phyloP scores from a whole-genome alignment of 2,113 vertebrate genomes.

The Lamprologus sp. region DNA sequence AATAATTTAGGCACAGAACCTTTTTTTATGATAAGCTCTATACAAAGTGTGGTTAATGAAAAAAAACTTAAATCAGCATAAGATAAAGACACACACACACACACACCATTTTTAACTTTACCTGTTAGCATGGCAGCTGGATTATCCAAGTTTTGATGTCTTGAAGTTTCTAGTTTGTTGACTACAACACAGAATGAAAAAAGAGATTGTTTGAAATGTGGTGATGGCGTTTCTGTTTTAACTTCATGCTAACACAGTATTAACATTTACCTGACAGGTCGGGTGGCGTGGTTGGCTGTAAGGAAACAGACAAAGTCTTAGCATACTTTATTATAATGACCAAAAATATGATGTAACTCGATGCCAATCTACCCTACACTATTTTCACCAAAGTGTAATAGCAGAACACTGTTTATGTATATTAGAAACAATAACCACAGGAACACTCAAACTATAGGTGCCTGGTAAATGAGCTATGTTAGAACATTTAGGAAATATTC shows the following conservation, averaged over 20 bases:
- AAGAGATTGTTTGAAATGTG: not conserved
- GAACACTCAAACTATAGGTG: not conserved
- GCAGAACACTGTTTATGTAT: not conserved
- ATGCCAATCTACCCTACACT: not conserved
- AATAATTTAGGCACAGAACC: not conserved
- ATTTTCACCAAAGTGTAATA: not conserved
- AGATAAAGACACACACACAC: not conserved
- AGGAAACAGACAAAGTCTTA: not conserved
- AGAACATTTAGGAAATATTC: not conserved
- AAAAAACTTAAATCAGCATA: not conserved
- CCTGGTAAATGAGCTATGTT: not conserved
- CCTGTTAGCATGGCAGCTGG: slow-evolving; percentile 51
- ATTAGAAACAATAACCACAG: not conserved
- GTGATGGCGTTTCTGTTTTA: not conserved
- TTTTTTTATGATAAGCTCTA: not conserved
- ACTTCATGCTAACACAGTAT: not conserved
- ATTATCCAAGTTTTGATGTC: not conserved
- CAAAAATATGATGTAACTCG: not conserved
- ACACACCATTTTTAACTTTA: not conserved
- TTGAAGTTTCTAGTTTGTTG: not conserved
- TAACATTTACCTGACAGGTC: not conserved
- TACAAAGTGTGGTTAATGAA: not conserved
- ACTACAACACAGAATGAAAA: not conserved
- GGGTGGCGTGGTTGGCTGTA: not conserved
- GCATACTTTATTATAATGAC: not conserved